Percentiles rank a stretch among this genome's conserved stretches.
These are phyloP conservation scores for Ceratosolen fusciceps DNA, from an alignment of 1,140 invertebrate genomes.

Conservation along the genomic window DNA sequence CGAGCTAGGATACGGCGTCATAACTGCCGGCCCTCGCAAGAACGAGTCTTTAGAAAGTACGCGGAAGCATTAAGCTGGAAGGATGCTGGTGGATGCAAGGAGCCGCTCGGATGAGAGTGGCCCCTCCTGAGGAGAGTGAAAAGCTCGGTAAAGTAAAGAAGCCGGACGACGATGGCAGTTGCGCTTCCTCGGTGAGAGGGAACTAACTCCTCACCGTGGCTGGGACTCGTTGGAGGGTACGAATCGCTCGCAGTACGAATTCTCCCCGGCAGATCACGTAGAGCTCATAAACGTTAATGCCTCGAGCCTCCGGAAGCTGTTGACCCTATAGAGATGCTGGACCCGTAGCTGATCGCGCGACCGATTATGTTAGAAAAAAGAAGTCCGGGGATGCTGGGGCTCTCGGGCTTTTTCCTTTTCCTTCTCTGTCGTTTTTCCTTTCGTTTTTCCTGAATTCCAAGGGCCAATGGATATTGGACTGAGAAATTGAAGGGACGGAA, in stretches of 20 bases:
- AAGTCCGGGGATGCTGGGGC: not conserved
- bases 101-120: too few species aligned
- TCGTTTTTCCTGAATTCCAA: not conserved
- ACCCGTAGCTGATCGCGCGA: slow-evolving; percentile 13
- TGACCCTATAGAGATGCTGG: slow-evolving; percentile 30
- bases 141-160: slow-evolving; percentile 30
- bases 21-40: too few species aligned
- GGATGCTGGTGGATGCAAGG: too few species aligned
- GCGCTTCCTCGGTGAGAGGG: not conserved
- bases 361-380: slow-evolving; percentile 7
- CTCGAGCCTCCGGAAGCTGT: not conserved
- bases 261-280: not conserved
- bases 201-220: not conserved
- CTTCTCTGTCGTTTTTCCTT: not conserved
- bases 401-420: too few species aligned
- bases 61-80: too few species aligned
- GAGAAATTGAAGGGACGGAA: not conserved
- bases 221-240: not conserved
- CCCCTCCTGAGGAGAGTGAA: slow-evolving; percentile 30
- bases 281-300: slow-evolving; percentile 43
- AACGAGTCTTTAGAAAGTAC: too few species aligned
- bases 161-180: not conserved
- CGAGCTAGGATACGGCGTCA: too few species aligned
- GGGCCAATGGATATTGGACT: not conserved
- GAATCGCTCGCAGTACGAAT: slow-evolving; percentile 12